Evolutionary conservation across 2,888 invertebrate genomes (phyloP).

Genomic region (Synergus japonicus): DNA sequence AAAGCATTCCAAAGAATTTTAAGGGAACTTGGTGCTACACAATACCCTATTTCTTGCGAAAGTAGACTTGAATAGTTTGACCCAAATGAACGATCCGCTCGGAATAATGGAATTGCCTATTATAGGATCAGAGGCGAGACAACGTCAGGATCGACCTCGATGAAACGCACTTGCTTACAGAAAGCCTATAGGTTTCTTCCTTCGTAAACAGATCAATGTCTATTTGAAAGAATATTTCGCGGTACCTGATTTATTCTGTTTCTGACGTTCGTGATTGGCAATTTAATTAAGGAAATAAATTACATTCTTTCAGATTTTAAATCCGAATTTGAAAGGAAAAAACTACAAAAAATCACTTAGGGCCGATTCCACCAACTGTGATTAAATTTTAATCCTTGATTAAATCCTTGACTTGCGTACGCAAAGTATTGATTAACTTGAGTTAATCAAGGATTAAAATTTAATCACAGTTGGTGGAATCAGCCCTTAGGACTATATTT

Average conservation of each 20-base stretch:
- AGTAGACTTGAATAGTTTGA: slow-evolving; percentile 40
- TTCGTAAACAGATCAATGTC: slow-evolving; percentile 38
- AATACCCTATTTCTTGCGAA: slow-evolving; percentile 14
- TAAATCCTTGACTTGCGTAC: too few relatives aligned
- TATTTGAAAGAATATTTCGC: slow-evolving; percentile 3
- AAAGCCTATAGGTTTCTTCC: slow-evolving; percentile 12
- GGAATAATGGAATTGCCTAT: slow-evolving; percentile 40
- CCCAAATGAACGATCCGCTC: slow-evolving; percentile 40
- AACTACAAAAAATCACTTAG: background rate
- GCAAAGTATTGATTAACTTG: too few relatives aligned
- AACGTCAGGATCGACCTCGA: slow-evolving; percentile 41
- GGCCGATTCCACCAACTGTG: too few relatives aligned
- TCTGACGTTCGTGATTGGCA: background rate
- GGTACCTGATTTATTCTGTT: slow-evolving; percentile 15
- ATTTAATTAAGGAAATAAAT: background rate
- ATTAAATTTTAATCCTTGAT: too few relatives aligned
- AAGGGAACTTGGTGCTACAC: background rate
- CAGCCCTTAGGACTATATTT: background rate
- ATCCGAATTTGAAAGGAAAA: background rate
- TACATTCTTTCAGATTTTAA: background rate
- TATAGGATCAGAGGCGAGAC: slow-evolving; percentile 42
- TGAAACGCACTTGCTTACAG: slow-evolving; percentile 29
- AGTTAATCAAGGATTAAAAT: too few relatives aligned
- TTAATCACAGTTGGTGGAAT: too few relatives aligned
- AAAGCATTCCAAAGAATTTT: too few relatives aligned